Conservation (phyloP, 2,888 invertebrate species). For the Blera fallax region DNA sequence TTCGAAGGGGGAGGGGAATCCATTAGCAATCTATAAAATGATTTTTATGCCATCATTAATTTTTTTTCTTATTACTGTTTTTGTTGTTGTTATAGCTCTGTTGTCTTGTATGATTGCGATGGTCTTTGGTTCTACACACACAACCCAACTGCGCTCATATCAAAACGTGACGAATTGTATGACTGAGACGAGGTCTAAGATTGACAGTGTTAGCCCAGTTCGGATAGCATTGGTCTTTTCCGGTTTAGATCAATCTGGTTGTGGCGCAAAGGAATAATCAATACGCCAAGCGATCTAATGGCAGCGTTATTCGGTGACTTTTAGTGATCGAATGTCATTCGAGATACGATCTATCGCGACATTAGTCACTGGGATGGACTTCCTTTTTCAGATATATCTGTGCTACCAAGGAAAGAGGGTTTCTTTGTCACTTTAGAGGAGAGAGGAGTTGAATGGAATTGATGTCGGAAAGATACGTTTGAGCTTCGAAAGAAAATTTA, state of each 20-base stretch:
- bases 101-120: slow-evolving; percentile 34
- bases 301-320: slow-evolving; percentile 36
- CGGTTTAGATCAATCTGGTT: slow-evolving; percentile 1
- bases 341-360: slow-evolving; percentile 31
- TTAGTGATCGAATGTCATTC: slow-evolving; percentile 45
- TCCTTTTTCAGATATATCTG: slow-evolving; percentile 2
- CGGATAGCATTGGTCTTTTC: slow-evolving; percentile 6
- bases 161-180: slow-evolving; percentile 46
- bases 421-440: slow-evolving; percentile 14
- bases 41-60: slow-evolving; percentile 70
- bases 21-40: slow-evolving; percentile 70
- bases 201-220: slow-evolving; percentile 40
- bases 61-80: slow-evolving; percentile 25
- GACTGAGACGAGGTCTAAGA: not conserved
- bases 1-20: slow-evolving; percentile 49
- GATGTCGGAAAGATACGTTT: slow-evolving; percentile 20
- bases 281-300: slow-evolving; percentile 15
- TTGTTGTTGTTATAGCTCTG: not conserved
- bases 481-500: slow-evolving; percentile 21
- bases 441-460: not conserved
- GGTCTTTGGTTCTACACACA: not conserved
- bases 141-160: not conserved
- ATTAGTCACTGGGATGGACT: slow-evolving; percentile 39
- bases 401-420: not conserved
- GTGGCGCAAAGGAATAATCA: not conserved